Conservation (phyloP, 2,797 vertebrate species). For the Tachyglossus aculeatus region DNA sequence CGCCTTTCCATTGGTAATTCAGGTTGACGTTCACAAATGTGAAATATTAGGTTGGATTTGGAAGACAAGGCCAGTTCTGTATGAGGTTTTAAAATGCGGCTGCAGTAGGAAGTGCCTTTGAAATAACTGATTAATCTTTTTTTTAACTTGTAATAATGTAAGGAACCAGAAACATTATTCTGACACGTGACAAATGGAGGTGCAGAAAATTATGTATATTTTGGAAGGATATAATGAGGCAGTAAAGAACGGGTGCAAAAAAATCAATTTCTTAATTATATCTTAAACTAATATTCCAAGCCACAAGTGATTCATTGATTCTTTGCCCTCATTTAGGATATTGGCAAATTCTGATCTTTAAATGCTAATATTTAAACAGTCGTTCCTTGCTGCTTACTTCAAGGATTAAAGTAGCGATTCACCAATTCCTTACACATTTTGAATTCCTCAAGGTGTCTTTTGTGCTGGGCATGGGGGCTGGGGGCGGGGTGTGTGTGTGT, state of each 20-base stretch:
- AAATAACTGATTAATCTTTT: conserved; percentile 53
- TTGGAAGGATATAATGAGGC: conserved; percentile 28
- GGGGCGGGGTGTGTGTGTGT: too few relatives aligned
- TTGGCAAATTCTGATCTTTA: conserved; percentile 33
- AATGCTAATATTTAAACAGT: conserved; percentile 37
- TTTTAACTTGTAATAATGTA: conserved; percentile 28
- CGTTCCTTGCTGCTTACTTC: not conserved
- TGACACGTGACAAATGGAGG: conserved; percentile 52
- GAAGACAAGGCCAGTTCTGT: conserved; percentile 16
- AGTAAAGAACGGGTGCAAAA: conserved; percentile 25
- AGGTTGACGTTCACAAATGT: not conserved
- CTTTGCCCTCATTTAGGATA: conserved; percentile 33
- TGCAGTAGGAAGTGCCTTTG: conserved; percentile 20
- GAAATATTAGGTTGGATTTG: conserved; percentile 7
- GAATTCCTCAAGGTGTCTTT: too few relatives aligned
- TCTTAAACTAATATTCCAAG: conserved; percentile 32
- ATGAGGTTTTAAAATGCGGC: conserved; percentile 32
- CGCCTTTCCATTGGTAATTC: conserved; percentile 20
- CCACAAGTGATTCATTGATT: conserved; percentile 27
- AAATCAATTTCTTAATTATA: conserved; percentile 40
- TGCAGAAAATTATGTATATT: conserved; percentile 40
- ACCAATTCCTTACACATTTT: too few relatives aligned
- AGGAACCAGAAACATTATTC: conserved; percentile 32
- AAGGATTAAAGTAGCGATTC: not conserved
- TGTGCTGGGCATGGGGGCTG: too few relatives aligned